phyloP scores from a whole-genome alignment of 1,140 invertebrate genomes.

The Gonioctena quinquepunctata region DNA sequence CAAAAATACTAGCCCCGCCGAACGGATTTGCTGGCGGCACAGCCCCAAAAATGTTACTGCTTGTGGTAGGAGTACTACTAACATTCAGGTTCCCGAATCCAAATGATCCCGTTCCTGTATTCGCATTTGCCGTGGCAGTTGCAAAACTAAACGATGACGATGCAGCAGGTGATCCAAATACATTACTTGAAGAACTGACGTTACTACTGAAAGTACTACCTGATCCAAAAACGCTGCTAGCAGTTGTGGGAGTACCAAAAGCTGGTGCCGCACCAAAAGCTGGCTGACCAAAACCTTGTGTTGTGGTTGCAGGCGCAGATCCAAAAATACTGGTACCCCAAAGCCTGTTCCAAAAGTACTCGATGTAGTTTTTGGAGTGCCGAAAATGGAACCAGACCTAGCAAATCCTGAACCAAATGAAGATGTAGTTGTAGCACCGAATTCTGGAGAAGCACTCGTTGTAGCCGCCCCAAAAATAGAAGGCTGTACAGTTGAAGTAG shows the following conservation, averaged over 20 bases:
- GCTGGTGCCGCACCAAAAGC: constrained; percentile 21
- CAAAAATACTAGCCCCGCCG: constrained; percentile 1
- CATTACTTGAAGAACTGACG: constrained; percentile 23
- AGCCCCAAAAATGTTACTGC: constrained; percentile 12
- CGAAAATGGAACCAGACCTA: constrained; percentile 16
- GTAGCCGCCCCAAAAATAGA: constrained; percentile 16
- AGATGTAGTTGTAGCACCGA: neutral
- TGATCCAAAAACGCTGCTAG: constrained; percentile 25
- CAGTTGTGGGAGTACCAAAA: constrained; percentile 36
- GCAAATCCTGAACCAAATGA: neutral
- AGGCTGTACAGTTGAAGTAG: neutral
- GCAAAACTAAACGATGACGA: constrained; percentile 17
- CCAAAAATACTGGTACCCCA: constrained; percentile 1
- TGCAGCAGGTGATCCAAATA: constrained; percentile 30
- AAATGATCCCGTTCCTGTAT: constrained; percentile 9
- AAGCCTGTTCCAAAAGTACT: constrained; percentile 22
- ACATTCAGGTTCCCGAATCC: constrained; percentile 42
- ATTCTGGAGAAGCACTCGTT: neutral
- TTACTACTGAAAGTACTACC: constrained; percentile 14
- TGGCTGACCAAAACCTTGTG: constrained; percentile 27
- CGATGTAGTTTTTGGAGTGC: constrained; percentile 22
- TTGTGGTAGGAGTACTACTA: constrained; percentile 27
- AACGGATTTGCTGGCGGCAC: constrained; percentile 6
- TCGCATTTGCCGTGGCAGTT: constrained; percentile 17
- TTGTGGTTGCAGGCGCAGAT: constrained; percentile 12